Evolutionary conservation across 2,113 vertebrate genomes (phyloP), one percentile per base, ranked within the genome.

Genomic region (Malurus elegans): DNA sequence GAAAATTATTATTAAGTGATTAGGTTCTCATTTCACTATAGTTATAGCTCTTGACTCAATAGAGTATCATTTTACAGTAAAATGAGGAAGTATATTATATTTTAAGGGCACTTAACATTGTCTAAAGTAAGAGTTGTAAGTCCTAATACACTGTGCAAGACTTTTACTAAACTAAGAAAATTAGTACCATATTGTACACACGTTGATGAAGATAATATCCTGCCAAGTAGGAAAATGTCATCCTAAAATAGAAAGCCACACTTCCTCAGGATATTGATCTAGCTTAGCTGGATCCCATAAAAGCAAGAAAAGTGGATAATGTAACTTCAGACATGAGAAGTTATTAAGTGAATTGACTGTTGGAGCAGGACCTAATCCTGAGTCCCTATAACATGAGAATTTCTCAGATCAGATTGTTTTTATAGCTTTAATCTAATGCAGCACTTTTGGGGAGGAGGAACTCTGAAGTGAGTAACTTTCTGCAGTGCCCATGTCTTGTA

Each of bases 181-280:
- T 97, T 96, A 96, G 53, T 91, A 94, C 81, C 94, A 93, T 95
- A 96, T 79, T 96, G 89, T 95, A 90, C 88, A 95, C 89, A 95
- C 91, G 81, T 72, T 95, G 56, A 92, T 86, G 94, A 94, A 86
- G 81, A 82, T 90, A 96, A 91, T 95, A 96, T 96, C 85, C 94
- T 95, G 86, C 95, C 93, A 96, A 96, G 93, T 6, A 91, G 36
- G 69, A 88, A 97, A 97, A 97, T 94, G 61, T 96, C 76, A 96
- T 89, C 91, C 93, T 96, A 95, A 97, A 97, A 97, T 93, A 97
- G 96, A 97, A 87, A 96, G 79, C 36, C 85, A 93, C 90, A 92
- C 95, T 96, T 97, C 91, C 93, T 91, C 73, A 95, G 85, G 50
- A 94, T 97, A 96, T 83, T 97, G 95, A 91, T 92, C 48, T 87